Base-by-base conservation (phyloP, 2,113 vertebrate genomes). In the Macrotis lagotis region DNA sequence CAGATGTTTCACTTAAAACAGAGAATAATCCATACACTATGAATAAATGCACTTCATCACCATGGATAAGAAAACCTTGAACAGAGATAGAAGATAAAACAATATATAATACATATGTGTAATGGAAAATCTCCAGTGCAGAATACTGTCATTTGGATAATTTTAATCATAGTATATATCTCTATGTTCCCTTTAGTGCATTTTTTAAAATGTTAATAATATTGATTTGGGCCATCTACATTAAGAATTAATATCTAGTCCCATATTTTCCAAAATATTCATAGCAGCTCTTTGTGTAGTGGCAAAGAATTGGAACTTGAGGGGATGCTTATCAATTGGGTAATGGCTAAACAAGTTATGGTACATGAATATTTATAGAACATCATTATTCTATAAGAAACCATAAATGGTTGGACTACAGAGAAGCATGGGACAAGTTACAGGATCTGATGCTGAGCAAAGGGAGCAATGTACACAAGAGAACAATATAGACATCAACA, bases 1-100 rank as follows among this genome's bases (percentile, higher is more conserved):
- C 51, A 97, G 94, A 96, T 96, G 90, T 96, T 95, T 96, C 88
- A 90, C 51, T 97, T 93, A 95, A 96, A 92, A 97, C 52, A 93
- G 94, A 95, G 26, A 92, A 89, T 90, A 91, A 88, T 50, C 90
- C 48, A 94, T 91, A 92, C 83, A 55, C 88, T 94, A 48, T 90
- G 44, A 95, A 93, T 89, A 97, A 95, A 94, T 89, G 3, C 3
- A 49, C 47, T 94, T 74, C 53, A 93, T 44, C 48, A 51, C 44
- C 48, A 91, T 22, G 11, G 28, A 92, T 26, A 94, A 44, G 28
- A 91, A 95, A 94, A 89, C 93, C 95, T 96, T 95, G 88, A 92
- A 94, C 9, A 91, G 48, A 12, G 8, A 94, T 3, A 49, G 24
- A 91, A 94, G 91, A 91, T 88, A 91, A 50, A 3, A n/a, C 49